Conservation (phyloP, 1,140 invertebrate genomes). For the Aphelinus atriplicis region DNA sequence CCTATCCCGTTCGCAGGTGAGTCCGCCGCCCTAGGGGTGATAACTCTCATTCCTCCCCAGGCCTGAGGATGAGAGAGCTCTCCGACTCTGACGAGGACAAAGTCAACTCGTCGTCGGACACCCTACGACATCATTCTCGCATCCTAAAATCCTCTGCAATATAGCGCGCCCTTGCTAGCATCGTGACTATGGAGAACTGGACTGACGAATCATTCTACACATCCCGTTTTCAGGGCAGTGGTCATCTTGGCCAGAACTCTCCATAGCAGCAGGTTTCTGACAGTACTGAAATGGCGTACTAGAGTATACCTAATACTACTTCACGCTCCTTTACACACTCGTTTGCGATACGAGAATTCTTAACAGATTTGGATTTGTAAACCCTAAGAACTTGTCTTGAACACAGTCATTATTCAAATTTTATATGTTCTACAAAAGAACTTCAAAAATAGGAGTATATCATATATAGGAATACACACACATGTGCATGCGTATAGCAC, state of each 20-base stretch:
- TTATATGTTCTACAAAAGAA: too few species aligned
- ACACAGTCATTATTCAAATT: too few species aligned
- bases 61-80: slow-evolving; percentile 34
- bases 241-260: background rate
- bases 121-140: too few species aligned
- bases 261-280: slow-evolving; percentile 4
- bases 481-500: too few species aligned
- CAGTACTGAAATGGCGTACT: background rate
- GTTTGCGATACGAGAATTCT: too few species aligned
- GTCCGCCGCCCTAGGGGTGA: slow-evolving; percentile 27
- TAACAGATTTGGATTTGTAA: too few species aligned
- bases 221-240: slow-evolving; percentile 12
- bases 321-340: too few species aligned
- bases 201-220: slow-evolving; percentile 12
- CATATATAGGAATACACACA: too few species aligned
- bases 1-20: background rate
- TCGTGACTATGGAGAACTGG: background rate
- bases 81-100: slow-evolving; percentile 8
- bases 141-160: too few species aligned
- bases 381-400: too few species aligned
- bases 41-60: slow-evolving; percentile 40
- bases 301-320: background rate
- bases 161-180: background rate
- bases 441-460: too few species aligned
- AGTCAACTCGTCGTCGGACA: background rate